phyloP scores from a whole-genome alignment of 2,113 vertebrate genomes.

The Xiphophorus maculatus region DNA sequence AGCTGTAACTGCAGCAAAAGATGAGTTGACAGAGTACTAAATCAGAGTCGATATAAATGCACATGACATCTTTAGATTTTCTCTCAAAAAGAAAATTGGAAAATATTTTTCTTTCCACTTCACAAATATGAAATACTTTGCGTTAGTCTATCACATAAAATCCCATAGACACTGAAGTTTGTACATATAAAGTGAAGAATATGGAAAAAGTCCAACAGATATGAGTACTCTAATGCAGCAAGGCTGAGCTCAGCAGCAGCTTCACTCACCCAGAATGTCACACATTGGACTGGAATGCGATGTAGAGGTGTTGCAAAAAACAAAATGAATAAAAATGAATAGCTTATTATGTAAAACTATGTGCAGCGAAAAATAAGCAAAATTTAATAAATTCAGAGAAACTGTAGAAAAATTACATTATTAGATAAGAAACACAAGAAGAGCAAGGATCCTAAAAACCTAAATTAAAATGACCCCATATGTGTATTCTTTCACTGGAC shows the following conservation, averaged over 20 bases:
- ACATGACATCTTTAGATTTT: not conserved
- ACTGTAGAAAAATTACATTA: not conserved
- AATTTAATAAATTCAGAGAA: not conserved
- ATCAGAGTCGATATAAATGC: not conserved
- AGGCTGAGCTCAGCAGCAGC: not conserved
- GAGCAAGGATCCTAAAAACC: not conserved
- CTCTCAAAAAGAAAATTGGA: not conserved
- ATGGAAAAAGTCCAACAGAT: not conserved
- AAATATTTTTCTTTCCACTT: not conserved
- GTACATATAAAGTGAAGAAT: not conserved
- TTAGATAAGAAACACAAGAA: not conserved
- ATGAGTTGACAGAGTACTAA: not conserved
- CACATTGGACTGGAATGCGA: not conserved
- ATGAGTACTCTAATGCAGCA: not conserved
- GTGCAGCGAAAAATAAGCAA: not conserved
- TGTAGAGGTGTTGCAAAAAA: not conserved
- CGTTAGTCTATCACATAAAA: not conserved
- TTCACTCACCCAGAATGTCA: not conserved
- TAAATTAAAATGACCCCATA: not conserved
- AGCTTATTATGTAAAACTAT: not conserved
- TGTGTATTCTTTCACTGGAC: not conserved
- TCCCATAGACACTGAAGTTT: not conserved
- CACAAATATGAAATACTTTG: not conserved
- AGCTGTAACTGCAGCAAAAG: not conserved
- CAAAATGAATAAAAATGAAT: not conserved